phyloP scores from a whole-genome alignment of 2,888 invertebrate species.

The Malacosoma neustria region DNA sequence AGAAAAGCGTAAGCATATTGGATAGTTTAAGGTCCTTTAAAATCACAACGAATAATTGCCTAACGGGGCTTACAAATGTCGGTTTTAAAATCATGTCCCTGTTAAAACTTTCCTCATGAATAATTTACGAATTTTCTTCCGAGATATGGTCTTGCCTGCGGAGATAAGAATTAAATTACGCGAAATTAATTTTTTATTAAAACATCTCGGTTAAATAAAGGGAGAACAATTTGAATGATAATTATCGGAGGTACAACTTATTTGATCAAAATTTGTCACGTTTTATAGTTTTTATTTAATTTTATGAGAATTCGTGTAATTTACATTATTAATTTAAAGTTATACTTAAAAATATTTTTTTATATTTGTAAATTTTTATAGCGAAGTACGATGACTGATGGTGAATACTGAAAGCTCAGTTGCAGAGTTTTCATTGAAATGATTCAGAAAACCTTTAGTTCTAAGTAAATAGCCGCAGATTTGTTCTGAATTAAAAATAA shows the following conservation, averaged over 20 bases:
- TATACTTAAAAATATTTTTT: too few relatives aligned
- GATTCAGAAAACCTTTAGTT: too few relatives aligned
- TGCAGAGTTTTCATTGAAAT: too few relatives aligned
- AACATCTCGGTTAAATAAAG: constrained; percentile 58
- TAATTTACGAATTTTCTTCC: constrained; percentile 70
- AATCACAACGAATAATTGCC: constrained; percentile 41
- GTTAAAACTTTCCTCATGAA: constrained; percentile 72
- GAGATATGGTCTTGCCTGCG: constrained; percentile 64
- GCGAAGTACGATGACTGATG: too few relatives aligned
- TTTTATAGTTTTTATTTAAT: too few relatives aligned
- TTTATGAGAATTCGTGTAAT: too few relatives aligned
- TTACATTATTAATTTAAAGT: too few relatives aligned
- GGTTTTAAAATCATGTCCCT: constrained; percentile 70
- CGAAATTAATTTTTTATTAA: constrained; percentile 63
- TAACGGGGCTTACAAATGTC: constrained; percentile 61
- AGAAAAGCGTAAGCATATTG: too few relatives aligned
- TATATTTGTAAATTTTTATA: too few relatives aligned
- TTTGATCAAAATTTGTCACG: constrained; percentile 12
- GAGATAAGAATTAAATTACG: constrained; percentile 70
- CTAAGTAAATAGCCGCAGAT: too few relatives aligned
- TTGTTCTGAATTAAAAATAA: too few relatives aligned
- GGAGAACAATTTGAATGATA: constrained; percentile 60
- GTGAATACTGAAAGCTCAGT: too few relatives aligned
- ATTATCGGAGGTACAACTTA: constrained; percentile 32
- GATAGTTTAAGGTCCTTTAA: constrained; percentile 8